Evolutionary conservation across 2,113 vertebrate genomes (phyloP).

Genomic region (Bubo scandiacus): DNA sequence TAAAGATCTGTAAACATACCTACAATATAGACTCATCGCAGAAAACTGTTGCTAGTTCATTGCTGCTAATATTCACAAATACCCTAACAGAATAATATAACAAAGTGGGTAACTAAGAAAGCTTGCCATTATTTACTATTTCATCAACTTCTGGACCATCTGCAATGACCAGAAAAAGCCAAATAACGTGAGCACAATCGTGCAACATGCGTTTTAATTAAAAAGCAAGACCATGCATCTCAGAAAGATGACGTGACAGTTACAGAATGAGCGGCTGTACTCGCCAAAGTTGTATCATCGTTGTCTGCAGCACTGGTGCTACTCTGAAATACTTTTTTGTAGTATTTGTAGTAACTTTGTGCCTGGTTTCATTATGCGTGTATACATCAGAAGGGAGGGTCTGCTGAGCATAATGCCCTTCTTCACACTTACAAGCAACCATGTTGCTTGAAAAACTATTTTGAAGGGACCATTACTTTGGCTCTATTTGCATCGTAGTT

Average conservation of each 20-base stretch:
- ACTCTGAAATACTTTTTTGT: background rate
- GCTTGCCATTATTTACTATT: background rate
- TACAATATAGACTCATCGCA: background rate
- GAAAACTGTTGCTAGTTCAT: background rate
- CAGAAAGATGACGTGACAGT: background rate
- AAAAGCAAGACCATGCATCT: background rate
- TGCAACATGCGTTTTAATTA: accelerated
- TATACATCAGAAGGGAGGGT: background rate
- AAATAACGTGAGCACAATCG: accelerated
- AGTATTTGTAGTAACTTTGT: too few species aligned
- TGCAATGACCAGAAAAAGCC: background rate
- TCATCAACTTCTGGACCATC: background rate
- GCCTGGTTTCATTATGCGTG: background rate
- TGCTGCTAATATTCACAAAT: background rate
- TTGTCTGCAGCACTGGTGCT: background rate
- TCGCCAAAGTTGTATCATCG: accelerated
- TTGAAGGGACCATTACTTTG: background rate
- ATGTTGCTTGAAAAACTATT: background rate
- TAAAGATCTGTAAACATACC: background rate
- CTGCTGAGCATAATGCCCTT: accelerated
- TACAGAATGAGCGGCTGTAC: background rate
- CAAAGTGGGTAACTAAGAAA: background rate
- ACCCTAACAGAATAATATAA: background rate
- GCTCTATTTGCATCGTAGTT: background rate
- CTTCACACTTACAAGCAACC: background rate